A percentile compares a stretch with the other conserved stretches of the same genome.
Evolutionary conservation across 2,888 invertebrate species (phyloP).

Genomic region (Erpobdella octoculata): DNA sequence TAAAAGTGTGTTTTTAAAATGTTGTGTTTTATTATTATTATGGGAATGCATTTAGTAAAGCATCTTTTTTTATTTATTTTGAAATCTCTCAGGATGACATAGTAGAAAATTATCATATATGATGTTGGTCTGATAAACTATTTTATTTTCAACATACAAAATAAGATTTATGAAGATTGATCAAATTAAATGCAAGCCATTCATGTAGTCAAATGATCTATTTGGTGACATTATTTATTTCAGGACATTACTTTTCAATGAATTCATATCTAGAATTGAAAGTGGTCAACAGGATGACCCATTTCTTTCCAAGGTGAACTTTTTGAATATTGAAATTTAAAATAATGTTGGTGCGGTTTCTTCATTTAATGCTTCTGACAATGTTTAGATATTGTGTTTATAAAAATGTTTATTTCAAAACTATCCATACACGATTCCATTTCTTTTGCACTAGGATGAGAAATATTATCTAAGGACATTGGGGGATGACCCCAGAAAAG

Average conservation of each 20-base stretch:
- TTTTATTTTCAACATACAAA: too few relatives aligned
- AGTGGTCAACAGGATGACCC: constrained; percentile 44
- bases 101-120: too few relatives aligned
- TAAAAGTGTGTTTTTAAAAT: too few relatives aligned
- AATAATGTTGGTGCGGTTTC: not conserved
- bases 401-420: not conserved
- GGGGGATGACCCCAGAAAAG: constrained; percentile 55
- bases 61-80: too few relatives aligned
- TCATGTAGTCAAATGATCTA: not conserved
- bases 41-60: too few relatives aligned
- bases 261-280: constrained; percentile 51
- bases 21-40: too few relatives aligned
- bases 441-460: constrained; percentile 42
- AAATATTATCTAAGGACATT: constrained; percentile 53
- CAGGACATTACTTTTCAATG: constrained; percentile 53
- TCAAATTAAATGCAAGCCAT: not conserved
- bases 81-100: too few relatives aligned
- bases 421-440: not conserved
- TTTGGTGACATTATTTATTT: not conserved
- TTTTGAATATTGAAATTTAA: not conserved
- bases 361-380: too few relatives aligned
- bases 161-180: too few relatives aligned
- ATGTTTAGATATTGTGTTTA: too few relatives aligned
- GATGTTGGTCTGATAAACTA: too few relatives aligned
- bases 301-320: constrained; percentile 49